Evolutionary conservation across 2,113 vertebrate genomes (phyloP).

Genomic region (Pseudonaja textilis): DNA sequence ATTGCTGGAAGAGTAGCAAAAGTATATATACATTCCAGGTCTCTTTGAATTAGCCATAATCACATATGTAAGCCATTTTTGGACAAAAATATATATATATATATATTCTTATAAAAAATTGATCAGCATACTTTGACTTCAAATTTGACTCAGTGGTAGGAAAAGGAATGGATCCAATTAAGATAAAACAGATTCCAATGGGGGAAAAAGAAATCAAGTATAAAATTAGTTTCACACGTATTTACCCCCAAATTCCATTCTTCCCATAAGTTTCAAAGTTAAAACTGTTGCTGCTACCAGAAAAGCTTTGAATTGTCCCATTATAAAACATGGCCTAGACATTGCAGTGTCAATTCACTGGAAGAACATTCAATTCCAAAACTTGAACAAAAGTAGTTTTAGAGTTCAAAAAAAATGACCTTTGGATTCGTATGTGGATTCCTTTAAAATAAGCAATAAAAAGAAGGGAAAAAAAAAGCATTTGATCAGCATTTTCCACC

Average conservation of each 20-base stretch:
- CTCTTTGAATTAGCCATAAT: conserved; percentile 79
- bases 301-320: conserved; percentile 62
- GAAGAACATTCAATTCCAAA: conserved; percentile 63
- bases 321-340: conserved; percentile 52
- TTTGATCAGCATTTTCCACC: conserved; percentile 69
- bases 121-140: conserved; percentile 75
- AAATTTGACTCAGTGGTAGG: conserved; percentile 71
- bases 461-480: conserved; percentile 46
- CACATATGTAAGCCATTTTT: conserved; percentile 75
- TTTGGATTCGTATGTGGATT: conserved; percentile 72
- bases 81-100: conserved; percentile 83
- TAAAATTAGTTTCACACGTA: conserved; percentile 77
- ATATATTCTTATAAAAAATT: conserved; percentile 84
- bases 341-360: conserved; percentile 56
- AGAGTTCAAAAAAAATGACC: conserved; percentile 69
- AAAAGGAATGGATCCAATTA: conserved; percentile 76
- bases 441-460: conserved; percentile 68
- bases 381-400: conserved; percentile 63
- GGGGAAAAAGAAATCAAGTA: conserved; percentile 69
- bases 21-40: conserved; percentile 79
- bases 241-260: conserved; percentile 61
- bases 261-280: conserved; percentile 61
- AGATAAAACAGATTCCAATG: conserved; percentile 69
- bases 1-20: conserved; percentile 76
- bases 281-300: conserved; percentile 64